Conservation (phyloP, 1,140 invertebrate species). For the Pectinophora gossypiella region DNA sequence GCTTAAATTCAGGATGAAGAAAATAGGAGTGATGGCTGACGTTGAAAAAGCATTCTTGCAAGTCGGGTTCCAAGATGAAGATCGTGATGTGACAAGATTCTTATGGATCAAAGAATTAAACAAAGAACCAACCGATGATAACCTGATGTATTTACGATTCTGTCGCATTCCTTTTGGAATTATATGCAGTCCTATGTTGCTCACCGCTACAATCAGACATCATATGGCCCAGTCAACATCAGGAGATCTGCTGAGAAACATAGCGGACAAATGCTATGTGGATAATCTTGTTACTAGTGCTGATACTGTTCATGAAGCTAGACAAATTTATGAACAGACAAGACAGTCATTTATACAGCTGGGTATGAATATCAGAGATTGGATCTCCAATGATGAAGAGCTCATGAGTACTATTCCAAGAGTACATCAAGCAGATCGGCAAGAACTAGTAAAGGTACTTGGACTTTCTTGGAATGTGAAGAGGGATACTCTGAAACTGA, state of each 20-base stretch:
- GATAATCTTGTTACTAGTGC: conserved; percentile 7
- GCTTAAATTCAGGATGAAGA: background rate
- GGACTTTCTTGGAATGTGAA: conserved; percentile 3
- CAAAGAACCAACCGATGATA: conserved; percentile 5
- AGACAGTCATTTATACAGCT: background rate
- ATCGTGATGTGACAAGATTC: conserved; percentile 14
- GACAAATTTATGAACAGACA: background rate
- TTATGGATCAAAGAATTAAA: conserved; percentile 7
- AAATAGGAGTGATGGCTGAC: conserved; percentile 6
- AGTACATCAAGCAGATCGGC: background rate
- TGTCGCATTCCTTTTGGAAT: conserved; percentile 10
- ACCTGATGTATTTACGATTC: conserved; percentile 1
- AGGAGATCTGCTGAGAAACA: background rate
- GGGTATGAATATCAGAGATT: conserved; percentile 10
- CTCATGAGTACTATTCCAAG: conserved; percentile 2
- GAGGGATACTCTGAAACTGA: conserved; percentile 4
- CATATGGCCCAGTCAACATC: background rate
- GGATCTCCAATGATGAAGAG: conserved; percentile 3
- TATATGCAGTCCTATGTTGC: conserved; percentile 9
- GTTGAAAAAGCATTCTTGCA: conserved; percentile 12
- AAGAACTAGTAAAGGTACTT: background rate
- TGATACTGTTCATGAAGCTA: background rate
- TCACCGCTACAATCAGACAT: conserved; percentile 6
- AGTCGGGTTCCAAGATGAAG: conserved; percentile 9
- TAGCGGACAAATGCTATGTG: conserved; percentile 8